Evolutionary conservation across 2,797 vertebrate species (phyloP).

Genomic region (Erithacus rubecula): DNA sequence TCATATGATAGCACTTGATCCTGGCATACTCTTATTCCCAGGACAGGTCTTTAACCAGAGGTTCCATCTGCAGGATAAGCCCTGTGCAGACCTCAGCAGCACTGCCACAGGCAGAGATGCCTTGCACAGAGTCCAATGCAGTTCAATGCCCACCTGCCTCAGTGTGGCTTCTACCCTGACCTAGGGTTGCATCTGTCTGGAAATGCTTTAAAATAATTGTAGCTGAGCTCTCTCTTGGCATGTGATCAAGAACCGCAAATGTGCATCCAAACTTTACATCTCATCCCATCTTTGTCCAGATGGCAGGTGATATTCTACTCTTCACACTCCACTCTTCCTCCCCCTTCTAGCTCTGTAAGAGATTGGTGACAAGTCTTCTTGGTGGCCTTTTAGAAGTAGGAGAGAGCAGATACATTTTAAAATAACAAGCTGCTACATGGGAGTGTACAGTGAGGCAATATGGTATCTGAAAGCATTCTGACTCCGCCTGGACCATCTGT

Average conservation of each 20-base stretch:
- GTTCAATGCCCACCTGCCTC: neutral
- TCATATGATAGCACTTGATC: neutral
- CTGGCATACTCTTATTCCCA: neutral
- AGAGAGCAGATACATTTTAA: constrained; percentile 50
- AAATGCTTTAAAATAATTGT: constrained; percentile 22
- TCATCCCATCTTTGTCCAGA: constrained; percentile 64
- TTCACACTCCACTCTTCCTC: constrained; percentile 64
- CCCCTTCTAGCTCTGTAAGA: constrained; percentile 42
- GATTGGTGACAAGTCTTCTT: constrained; percentile 45
- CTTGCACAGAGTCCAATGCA: neutral
- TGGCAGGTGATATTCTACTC: constrained; percentile 68
- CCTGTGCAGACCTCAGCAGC: neutral
- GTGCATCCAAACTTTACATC: constrained; percentile 55
- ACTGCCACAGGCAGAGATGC: neutral
- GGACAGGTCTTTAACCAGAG: neutral
- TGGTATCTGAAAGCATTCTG: constrained; percentile 40
- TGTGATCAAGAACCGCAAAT: constrained; percentile 15
- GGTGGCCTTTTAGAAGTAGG: constrained; percentile 60
- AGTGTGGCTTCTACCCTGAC: neutral
- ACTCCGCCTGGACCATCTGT: constrained; percentile 21
- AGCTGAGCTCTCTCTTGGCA: constrained; percentile 42
- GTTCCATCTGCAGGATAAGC: neutral
- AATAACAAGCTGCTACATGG: constrained; percentile 60
- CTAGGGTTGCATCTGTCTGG: neutral
- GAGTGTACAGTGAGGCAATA: constrained; percentile 30